Evolutionary conservation across 2,888 invertebrate species (phyloP), one percentile per base, ranked within the genome.

Genomic region (Protophormia terraenovae): DNA sequence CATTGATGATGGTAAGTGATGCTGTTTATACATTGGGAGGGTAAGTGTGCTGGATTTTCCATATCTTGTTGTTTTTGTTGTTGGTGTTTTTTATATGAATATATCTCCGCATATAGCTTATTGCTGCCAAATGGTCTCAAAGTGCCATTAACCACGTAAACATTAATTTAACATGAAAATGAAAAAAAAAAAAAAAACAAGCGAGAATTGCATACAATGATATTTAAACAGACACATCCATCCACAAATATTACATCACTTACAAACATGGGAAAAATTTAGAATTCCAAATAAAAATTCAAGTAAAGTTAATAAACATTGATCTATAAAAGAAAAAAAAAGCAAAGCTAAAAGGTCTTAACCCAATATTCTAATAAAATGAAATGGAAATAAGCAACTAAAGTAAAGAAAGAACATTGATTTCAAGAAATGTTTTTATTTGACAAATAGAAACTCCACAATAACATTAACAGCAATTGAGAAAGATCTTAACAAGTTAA

Each of bases 141-240:
- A 82, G 78, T 85, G 81, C 78, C 81, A 85, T 82, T 85, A 85
- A 82, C 78, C 85, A 78, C 81, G 73, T 82, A 78, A 85, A 85
- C 81, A 82, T 85, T 78, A 85, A 85, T 82, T 75, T 82, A 85
- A 82, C 81, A 82, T 69, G 81, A 72, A 84, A 78, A 67, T 45
- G 58, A 45, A 81, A 1, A 38, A 38, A 73, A 5, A 24, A 78
- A 38, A 0, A 12, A 38, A 64, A 53, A 77, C 24, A 47, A 62
- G 3, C 24, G 14, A 79, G 64, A 73, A 67, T 35, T 55, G 19
- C 22, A 29, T 14, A 4, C 6, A 41, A 2, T 58, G 66, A 47
- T 66, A 80, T 72, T 80, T 35, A 58, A 80, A 66, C n/a, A 62
- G 16, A 35, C 67, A 41, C 3, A 29, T n/a, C 14, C 8, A 72